phyloP scores from a whole-genome alignment of 2,797 vertebrate species.

The Salmo trutta region DNA sequence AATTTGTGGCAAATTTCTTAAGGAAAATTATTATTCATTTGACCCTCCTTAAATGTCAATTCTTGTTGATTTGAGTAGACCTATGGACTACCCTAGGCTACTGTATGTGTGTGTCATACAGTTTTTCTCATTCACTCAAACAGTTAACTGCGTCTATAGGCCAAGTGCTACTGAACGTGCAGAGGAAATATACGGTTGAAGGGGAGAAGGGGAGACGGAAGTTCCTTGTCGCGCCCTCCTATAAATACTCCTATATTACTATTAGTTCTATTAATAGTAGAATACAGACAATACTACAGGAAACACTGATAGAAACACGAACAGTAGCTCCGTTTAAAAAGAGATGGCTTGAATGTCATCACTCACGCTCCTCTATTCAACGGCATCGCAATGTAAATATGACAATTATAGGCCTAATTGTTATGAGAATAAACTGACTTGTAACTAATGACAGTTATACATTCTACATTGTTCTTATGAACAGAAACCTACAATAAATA shows the following conservation, averaged over 20 bases:
- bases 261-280: slow-evolving; percentile 65
- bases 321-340: slow-evolving; percentile 34
- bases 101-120: neutral
- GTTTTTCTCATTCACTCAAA: slow-evolving; percentile 22
- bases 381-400: neutral
- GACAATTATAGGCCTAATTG: neutral
- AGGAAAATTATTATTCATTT: neutral
- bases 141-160: slow-evolving; percentile 22
- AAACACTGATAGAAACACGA: slow-evolving; percentile 60
- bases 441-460: too few relatives aligned
- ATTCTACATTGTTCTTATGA: neutral
- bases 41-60: too few relatives aligned
- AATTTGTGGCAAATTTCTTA: neutral
- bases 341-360: slow-evolving; percentile 14
- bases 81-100: neutral
- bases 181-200: slow-evolving; percentile 41
- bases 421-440: neutral
- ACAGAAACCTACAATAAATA: neutral
- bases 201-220: slow-evolving; percentile 29
- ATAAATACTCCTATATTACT: slow-evolving; percentile 67
- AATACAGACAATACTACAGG: slow-evolving; percentile 64
- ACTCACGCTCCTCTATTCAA: neutral
- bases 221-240: slow-evolving; percentile 41
- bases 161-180: slow-evolving; percentile 28
- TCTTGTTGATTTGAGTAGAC: neutral